Evolutionary conservation across 2,113 vertebrate genomes (phyloP).

Genomic region (Pycnonotus jocosus): DNA sequence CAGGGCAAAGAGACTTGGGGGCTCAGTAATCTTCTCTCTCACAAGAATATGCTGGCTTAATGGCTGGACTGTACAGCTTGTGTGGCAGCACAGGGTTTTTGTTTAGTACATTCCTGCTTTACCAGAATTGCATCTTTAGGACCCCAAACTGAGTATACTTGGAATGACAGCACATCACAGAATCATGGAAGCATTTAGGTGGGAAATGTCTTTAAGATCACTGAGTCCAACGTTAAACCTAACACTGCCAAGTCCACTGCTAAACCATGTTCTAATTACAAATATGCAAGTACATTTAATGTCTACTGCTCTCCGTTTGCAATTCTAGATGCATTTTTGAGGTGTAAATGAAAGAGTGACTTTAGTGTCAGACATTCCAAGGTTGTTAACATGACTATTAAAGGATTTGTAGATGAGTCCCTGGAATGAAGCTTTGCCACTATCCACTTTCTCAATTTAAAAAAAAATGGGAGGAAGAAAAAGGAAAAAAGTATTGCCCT

Average conservation of each 20-base stretch:
- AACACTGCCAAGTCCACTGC: neutral
- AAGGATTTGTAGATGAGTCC: neutral
- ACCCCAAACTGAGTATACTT: neutral
- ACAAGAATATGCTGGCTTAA: neutral
- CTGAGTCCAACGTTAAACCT: neutral
- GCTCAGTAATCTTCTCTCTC: neutral
- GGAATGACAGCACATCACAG: neutral
- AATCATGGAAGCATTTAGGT: neutral
- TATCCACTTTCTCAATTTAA: neutral
- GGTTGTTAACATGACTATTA: neutral
- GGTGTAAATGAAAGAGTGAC: neutral
- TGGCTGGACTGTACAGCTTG: neutral
- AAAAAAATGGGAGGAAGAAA: neutral
- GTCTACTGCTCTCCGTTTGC: neutral
- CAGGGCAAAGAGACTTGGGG: neutral
- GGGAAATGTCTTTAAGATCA: neutral
- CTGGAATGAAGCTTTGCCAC: neutral
- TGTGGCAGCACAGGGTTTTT: neutral
- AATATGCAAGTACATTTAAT: neutral
- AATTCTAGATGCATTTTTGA: neutral
- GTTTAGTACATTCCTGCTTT: neutral
- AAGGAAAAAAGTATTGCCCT: neutral
- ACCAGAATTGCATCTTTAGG: neutral
- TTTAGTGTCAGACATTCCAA: neutral
- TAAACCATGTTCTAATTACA: neutral